These are phyloP conservation scores for Heterotis niloticus DNA, from an alignment of 2,113 vertebrate species.

Conservation along the genomic window DNA sequence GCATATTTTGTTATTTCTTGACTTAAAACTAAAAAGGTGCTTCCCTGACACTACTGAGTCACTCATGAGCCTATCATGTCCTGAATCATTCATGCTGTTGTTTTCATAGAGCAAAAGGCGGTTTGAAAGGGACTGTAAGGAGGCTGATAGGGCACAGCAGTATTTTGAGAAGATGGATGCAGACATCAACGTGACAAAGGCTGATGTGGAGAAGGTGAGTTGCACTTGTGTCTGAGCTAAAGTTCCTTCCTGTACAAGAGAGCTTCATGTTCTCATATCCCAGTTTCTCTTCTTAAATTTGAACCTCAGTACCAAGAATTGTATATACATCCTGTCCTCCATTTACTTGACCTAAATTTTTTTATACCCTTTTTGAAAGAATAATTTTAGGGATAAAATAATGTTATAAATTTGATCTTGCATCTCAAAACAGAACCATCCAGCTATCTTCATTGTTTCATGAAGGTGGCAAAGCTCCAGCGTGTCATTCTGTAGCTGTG, in stretches of 20 bases:
- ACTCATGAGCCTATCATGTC: too few species aligned
- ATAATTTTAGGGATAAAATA: too few species aligned
- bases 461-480: too few species aligned
- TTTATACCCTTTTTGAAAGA: background rate
- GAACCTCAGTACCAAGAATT: background rate
- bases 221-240: slow-evolving; percentile 15
- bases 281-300: background rate
- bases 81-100: background rate
- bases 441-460: too few species aligned
- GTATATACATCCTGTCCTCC: too few species aligned
- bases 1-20: too few species aligned
- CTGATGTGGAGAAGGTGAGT: slow-evolving; percentile 93
- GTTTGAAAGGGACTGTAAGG: slow-evolving; percentile 94
- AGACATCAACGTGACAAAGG: slow-evolving; percentile 97
- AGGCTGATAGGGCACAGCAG: slow-evolving; percentile 88
- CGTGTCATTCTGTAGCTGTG: too few species aligned
- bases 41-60: too few species aligned
- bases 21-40: too few species aligned
- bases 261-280: background rate
- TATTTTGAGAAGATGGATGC: slow-evolving; percentile 97
- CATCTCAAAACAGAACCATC: too few species aligned
- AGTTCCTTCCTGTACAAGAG: background rate
- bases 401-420: too few species aligned
- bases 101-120: slow-evolving; percentile 75
- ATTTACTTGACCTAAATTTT: too few species aligned